Percentiles rank a stretch among this genome's conserved stretches.
Conservation (phyloP, 2,888 invertebrate species). For the Glaucopsyche alexis region DNA sequence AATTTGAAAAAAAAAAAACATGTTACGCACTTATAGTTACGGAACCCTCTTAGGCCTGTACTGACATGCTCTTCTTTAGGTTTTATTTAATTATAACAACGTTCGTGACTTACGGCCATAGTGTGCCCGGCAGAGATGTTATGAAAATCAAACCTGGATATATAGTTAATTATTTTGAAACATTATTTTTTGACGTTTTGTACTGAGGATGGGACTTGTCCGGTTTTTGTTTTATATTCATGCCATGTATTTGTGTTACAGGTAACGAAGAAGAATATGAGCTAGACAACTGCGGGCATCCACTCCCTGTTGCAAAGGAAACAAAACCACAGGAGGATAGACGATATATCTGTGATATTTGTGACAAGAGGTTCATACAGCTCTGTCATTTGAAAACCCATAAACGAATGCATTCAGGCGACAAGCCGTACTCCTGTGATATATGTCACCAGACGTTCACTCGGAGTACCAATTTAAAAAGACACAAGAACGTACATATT, state of each 20-base stretch:
- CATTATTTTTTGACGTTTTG: too few species aligned
- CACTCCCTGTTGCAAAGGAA: background rate
- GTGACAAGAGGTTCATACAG: constrained; percentile 28
- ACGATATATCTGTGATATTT: constrained; percentile 9
- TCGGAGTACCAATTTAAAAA: background rate
- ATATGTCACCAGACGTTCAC: background rate
- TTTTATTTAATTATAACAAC: too few species aligned
- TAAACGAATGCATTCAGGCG: constrained; percentile 25
- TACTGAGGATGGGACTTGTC: too few species aligned
- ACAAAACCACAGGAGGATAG: background rate
- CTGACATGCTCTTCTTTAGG: too few species aligned
- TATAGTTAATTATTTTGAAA: too few species aligned
- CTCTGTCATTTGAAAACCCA: constrained; percentile 27
- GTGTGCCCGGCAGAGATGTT: too few species aligned
- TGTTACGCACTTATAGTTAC: too few species aligned
- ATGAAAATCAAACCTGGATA: too few species aligned
- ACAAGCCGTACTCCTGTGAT: constrained; percentile 22
- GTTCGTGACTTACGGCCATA: too few species aligned
- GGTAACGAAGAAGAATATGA: background rate
- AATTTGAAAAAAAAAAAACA: too few species aligned
- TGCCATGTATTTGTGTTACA: background rate
- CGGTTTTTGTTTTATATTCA: too few species aligned
- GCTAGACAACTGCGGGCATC: background rate
- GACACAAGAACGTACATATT: constrained; percentile 4
- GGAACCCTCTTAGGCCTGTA: too few species aligned